Evolutionary conservation across 2,113 vertebrate genomes (phyloP), one percentile per base, ranked within the genome.

Genomic region (Hyla sarda): DNA sequence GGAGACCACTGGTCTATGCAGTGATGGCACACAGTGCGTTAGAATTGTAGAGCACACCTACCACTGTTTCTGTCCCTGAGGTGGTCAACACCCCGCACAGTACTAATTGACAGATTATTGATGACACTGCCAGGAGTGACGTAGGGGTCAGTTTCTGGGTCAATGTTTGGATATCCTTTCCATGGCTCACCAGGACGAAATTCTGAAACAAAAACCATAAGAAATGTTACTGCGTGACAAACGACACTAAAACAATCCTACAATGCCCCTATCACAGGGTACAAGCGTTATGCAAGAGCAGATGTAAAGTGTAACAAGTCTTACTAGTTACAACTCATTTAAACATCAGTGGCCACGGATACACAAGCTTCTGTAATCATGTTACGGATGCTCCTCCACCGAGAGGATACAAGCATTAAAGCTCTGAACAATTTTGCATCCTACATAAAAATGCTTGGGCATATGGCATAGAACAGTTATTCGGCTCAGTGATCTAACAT

Each of bases 31-130:
- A 69, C 67, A 10, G 2, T 11, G 9, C 12, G 48, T 19, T 5
- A 30, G 17, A 0, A 0, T 2, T 3, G 17, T 0, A 1, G 11
- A 1, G 14, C 80, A 91, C 94, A 91, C 94, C 0, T 93, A 99
- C 98, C 98, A 94, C 95, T 98, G 95, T 96, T 99, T 96, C 97
- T 97, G 96, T 99, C 98, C 97, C 98, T 98, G 97, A 99, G 98
- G 97, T 98, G 98, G 95, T 99, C 98, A 92, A 97, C 97, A 95
- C 99, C 98, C 92, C 98, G 97, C 95, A 98, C 98, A 97, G 98
- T 99, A 95, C 97, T 98, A 94, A 99, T 96, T 93, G 98, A 99
- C 86, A 99, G 96, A 96, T 96, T 98, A 95, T 99, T 99, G 91
- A 98, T 97, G 96, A 99, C 98, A 96, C 98, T 99, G 93, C 98